Conservation (phyloP, 2,113 vertebrate genomes). For the Eclectus roratus region DNA sequence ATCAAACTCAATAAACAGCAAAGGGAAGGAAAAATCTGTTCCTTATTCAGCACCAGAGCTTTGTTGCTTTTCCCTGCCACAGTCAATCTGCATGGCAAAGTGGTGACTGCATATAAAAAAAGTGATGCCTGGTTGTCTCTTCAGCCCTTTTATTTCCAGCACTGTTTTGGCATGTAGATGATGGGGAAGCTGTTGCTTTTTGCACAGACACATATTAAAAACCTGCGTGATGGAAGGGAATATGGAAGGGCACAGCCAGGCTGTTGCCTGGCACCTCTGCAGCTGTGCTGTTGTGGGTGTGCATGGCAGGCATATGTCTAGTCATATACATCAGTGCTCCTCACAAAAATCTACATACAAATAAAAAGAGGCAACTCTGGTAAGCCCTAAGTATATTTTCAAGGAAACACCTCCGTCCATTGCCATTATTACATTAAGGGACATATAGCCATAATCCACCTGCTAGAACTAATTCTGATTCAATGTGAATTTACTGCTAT, state of each 20-base stretch:
- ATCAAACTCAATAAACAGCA: not conserved
- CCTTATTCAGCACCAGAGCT: not conserved
- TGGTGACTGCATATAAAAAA: not conserved
- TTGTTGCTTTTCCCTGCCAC: not conserved
- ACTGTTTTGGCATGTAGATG: not conserved
- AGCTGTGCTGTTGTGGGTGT: accelerated
- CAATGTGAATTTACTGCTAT: not conserved
- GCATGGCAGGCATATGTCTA: accelerated
- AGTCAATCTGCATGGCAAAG: not conserved
- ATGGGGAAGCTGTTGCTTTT: not conserved
- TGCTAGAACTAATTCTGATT: not conserved
- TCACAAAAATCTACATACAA: not conserved
- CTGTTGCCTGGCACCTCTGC: not conserved
- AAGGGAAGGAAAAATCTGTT: not conserved
- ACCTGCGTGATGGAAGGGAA: not conserved
- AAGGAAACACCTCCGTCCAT: not conserved
- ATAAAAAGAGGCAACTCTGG: not conserved
- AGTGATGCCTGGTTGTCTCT: not conserved
- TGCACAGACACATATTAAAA: not conserved
- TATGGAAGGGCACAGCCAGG: not conserved
- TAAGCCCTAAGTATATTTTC: not conserved
- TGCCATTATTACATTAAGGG: not conserved
- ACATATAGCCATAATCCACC: not conserved
- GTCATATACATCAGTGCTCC: not conserved
- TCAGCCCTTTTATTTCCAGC: not conserved